Conservation (phyloP, 2,888 invertebrate species). For the Matsumyia berberina region DNA sequence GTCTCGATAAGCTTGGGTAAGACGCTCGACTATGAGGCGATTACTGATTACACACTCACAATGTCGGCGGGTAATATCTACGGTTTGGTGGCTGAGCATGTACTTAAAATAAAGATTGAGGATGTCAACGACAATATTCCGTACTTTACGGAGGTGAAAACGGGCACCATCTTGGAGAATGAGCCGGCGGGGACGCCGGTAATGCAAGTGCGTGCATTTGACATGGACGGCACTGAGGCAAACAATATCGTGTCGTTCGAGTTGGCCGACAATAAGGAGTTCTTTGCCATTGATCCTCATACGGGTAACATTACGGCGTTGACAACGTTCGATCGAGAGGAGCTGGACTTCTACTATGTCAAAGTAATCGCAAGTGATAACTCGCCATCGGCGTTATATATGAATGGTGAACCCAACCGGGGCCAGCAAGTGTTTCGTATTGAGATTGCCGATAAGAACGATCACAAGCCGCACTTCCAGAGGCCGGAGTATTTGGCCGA, state of each 20-base stretch:
- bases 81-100: conserved; percentile 91
- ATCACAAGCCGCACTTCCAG: conserved; percentile 96
- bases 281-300: conserved; percentile 92
- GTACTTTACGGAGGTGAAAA: conserved; percentile 91
- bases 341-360: conserved; percentile 93
- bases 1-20: conserved; percentile 91
- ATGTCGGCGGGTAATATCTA: conserved; percentile 93
- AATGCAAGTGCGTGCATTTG: conserved; percentile 93
- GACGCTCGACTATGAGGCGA: conserved; percentile 92
- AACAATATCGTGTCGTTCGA: conserved; percentile 93
- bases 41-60: conserved; percentile 92
- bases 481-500: conserved; percentile 90
- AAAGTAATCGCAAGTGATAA: conserved; percentile 96
- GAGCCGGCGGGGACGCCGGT: conserved; percentile 93
- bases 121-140: conserved; percentile 97
- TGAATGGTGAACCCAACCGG: conserved; percentile 89
- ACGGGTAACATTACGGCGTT: conserved; percentile 95
- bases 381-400: conserved; percentile 91
- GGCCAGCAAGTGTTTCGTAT: conserved; percentile 93
- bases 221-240: conserved; percentile 92
- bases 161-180: conserved; percentile 94
- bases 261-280: conserved; percentile 88
- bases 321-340: conserved; percentile 94
- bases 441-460: conserved; percentile 97
- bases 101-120: conserved; percentile 90